Evolutionary conservation across 2,113 vertebrate genomes (phyloP).

Genomic region (Clinocottus analis): DNA sequence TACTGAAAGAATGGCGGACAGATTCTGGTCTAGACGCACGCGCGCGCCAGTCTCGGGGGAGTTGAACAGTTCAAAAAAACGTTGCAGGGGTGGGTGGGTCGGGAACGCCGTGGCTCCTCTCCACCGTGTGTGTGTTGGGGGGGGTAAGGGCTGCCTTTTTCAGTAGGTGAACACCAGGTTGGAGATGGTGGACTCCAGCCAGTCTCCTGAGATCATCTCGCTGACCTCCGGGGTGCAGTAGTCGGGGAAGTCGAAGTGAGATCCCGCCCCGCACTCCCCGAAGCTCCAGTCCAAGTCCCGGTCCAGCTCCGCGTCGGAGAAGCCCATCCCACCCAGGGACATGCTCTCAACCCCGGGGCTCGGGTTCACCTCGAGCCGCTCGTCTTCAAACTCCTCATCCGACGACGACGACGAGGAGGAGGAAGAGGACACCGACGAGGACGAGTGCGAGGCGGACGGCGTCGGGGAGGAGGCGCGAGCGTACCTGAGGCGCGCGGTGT

Average conservation of each 20-base stretch:
- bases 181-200: slow-evolving; percentile 98
- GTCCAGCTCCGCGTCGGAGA: slow-evolving; percentile 93
- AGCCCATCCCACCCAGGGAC: slow-evolving; percentile 93
- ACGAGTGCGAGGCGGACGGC: slow-evolving; percentile 88
- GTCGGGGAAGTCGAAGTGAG: slow-evolving; percentile 99
- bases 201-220: slow-evolving; percentile 99
- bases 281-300: slow-evolving; percentile 97
- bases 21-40: slow-evolving; percentile 49
- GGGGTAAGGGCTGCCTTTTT: slow-evolving; percentile 64
- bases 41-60: slow-evolving; percentile 39
- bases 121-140: slow-evolving; percentile 20
- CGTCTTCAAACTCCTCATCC: slow-evolving; percentile 97
- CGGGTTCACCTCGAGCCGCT: slow-evolving; percentile 91
- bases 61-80: slow-evolving; percentile 56
- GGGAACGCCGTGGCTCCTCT: slow-evolving; percentile 33
- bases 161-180: slow-evolving; percentile 99
- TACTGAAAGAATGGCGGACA: slow-evolving; percentile 67
- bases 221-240: slow-evolving; percentile 99
- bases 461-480: slow-evolving; percentile 92
- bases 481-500: slow-evolving; percentile 88
- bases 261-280: slow-evolving; percentile 92
- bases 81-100: too few species aligned
- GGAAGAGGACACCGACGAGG: slow-evolving; percentile 82
- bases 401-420: slow-evolving; percentile 82
- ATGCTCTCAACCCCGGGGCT: slow-evolving; percentile 94